Conservation (phyloP, 1,140 invertebrate species). For the Bombyx mandarina region DNA sequence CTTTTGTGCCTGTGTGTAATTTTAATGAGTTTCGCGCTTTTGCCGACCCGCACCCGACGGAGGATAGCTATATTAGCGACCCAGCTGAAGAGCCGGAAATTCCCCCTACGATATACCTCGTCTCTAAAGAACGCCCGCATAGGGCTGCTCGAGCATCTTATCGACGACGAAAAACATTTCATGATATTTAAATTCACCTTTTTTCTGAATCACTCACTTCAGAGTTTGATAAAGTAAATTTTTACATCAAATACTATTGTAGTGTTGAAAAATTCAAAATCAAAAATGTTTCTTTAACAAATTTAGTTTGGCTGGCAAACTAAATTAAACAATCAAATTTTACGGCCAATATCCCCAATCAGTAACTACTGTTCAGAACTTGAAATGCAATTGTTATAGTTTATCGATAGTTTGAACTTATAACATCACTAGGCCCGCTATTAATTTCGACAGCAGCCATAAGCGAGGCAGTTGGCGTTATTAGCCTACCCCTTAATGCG, state of each 20-base stretch:
- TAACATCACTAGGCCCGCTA: constrained; percentile 38
- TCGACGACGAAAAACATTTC: too few relatives aligned
- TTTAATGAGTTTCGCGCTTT: constrained; percentile 63
- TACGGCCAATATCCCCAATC: too few relatives aligned
- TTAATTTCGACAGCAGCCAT: constrained; percentile 61
- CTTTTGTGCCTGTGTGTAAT: constrained; percentile 51
- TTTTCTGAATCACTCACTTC: too few relatives aligned
- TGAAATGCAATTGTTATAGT: not conserved
- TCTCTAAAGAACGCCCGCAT: constrained; percentile 20
- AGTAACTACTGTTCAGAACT: too few relatives aligned
- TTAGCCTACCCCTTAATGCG: constrained; percentile 64
- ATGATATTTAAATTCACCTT: too few relatives aligned
- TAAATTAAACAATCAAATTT: too few relatives aligned
- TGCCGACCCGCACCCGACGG: constrained; percentile 27
- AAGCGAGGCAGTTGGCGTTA: constrained; percentile 60
- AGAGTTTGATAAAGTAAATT: too few relatives aligned
- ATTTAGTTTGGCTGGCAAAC: too few relatives aligned
- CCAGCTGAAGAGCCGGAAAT: constrained; percentile 34
- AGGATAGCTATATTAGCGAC: constrained; percentile 50
- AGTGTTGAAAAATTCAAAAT: too few relatives aligned
- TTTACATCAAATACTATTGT: too few relatives aligned
- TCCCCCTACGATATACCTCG: constrained; percentile 22
- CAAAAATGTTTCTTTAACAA: too few relatives aligned
- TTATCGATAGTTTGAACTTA: constrained; percentile 13
- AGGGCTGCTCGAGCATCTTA: constrained; percentile 5